A percentile compares a stretch with the other conserved stretches of the same genome.
Conservation (phyloP, 2,797 vertebrate species). For the Sebastes trivittatus region DNA sequence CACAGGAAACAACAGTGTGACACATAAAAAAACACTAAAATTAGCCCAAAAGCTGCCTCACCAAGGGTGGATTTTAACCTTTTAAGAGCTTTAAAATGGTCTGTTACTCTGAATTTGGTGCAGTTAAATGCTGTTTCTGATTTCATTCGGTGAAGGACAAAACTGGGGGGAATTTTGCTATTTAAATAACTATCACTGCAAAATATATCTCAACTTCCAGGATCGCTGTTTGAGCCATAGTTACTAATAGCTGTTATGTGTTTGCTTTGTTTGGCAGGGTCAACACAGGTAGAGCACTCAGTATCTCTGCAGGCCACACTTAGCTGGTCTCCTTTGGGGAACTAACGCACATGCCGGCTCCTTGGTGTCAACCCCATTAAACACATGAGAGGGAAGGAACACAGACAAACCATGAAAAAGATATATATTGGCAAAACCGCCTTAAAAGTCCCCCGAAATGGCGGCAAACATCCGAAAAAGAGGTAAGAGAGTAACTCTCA, state of each 20-base stretch:
- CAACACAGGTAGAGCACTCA: conserved; percentile 70
- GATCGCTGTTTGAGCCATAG: background rate
- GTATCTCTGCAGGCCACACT: conserved; percentile 66
- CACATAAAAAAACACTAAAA: background rate
- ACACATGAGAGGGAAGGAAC: conserved; percentile 82
- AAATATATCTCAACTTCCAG: conserved; percentile 5
- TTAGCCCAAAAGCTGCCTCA: background rate
- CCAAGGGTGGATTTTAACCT: conserved; percentile 7
- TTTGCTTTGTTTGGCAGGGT: conserved; percentile 83
- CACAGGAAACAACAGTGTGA: background rate
- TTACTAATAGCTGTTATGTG: conserved; percentile 67
- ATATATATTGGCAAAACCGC: conserved; percentile 88
- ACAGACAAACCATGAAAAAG: conserved; percentile 86
- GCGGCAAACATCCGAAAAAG: conserved; percentile 85
- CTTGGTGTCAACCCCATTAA: conserved; percentile 60
- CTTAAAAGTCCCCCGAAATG: conserved; percentile 84
- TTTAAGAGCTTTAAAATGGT: conserved; percentile 16
- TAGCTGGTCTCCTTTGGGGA: conserved; percentile 68
- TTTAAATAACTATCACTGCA: conserved; percentile 17
- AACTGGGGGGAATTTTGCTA: conserved; percentile 11
- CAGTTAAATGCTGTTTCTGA: conserved; percentile 4
- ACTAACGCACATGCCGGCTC: conserved; percentile 60
- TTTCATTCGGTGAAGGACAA: conserved; percentile 16
- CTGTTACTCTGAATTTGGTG: conserved; percentile 3
- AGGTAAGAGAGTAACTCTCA: conserved; percentile 77